Evolutionary conservation across 2,888 invertebrate species (phyloP), one percentile per base, ranked within the genome.

Genomic region (Sphaerophoria taeniata): DNA sequence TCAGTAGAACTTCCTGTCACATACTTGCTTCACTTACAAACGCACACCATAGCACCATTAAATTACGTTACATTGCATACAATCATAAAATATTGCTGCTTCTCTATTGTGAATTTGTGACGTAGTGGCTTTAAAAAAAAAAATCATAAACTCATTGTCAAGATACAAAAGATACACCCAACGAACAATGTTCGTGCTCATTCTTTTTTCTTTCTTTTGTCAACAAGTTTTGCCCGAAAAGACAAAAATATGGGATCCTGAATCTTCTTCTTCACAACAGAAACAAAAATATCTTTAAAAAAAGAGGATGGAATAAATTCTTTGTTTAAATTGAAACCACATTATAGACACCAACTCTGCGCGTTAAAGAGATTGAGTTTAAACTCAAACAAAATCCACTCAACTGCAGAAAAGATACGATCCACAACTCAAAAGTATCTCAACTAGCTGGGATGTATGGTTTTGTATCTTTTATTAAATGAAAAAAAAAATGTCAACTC

Each of bases 1-100:
- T 80, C 84, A 84, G 71, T 75, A 65, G 55, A 76, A 80, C 84
- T 84, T 80, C 84, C 84, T 84, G 84, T 84, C 72, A 77, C 84
- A 80, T 80, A 70, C 65, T 58, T 58, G 6, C 39, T 6, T 14
- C 16, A 34, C 31, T 4, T 39, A 14, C 36, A 49, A 49, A 34
- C 9, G 47, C 55, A 34, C 12, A 55, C 55, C 63, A 53, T 31
- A 33, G 1, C 3, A 31, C 4, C 60, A 49, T 16, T 3, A 47
- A 47, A 12, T 34, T 12, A 36, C 6, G 6, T 7, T 39, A 39
- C 39, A 39, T 39, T 39, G 24, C 24, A 24, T 24, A 24, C 24
- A 24, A 24, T 24, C 24, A 24, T 24, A 24, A 24, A 39, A 43
- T 43, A 11, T 43, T 3, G 43, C 16, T 58, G 34, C 34, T 56